Evolutionary conservation across 2,888 invertebrate genomes (phyloP), one percentile per base, ranked within the genome.

Genomic region (Amorpha juglandis): DNA sequence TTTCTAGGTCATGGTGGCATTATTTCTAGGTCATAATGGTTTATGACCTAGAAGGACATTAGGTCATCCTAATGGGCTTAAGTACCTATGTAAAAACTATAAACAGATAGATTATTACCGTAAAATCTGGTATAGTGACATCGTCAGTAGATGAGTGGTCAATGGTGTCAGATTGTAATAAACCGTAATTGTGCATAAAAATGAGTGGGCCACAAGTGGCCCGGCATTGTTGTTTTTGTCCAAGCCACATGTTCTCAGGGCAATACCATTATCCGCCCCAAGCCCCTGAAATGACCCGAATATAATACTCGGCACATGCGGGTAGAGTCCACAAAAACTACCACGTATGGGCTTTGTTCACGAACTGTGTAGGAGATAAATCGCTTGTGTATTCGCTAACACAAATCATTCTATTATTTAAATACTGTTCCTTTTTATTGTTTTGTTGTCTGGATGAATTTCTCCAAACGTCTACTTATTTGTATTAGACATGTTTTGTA

Each of bases 251-350:
- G 89, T 87, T 85, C 79, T 76, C 80, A 78, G 80, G 80, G 71
- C 77, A 71, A 75, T 74, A 78, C 78, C 80, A 82, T 81, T 74
- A 75, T 72, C 74, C 79, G 74, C 82, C 81, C 83, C 78, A 71
- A 72, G 68, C 68, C 69, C 74, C 73, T 71, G 69, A 76, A 80
- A 80, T 74, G 74, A 74, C 70, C 73, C 74, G 72, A 79, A 78
- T 72, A 77, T 78, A 79, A 81, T 80, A 79, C 72, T 71, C 69
- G 69, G 76, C 90, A 88, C 74, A 91, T 92, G 91, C 91, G 91
- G 91, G 91, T 75, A 16, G 51, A 67, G 67, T 35, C 33, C 65
- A 72, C 74, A 80, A 74, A 78, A 78, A 77, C 67, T 48, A 45
- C 42, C 38, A 12, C 19, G 38, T 38, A 58, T 38, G 52, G 38